A percentile compares a stretch with the other conserved stretches of the same genome.
phyloP scores from a whole-genome alignment of 2,113 vertebrate species.

The Erythrocercus mccallii region DNA sequence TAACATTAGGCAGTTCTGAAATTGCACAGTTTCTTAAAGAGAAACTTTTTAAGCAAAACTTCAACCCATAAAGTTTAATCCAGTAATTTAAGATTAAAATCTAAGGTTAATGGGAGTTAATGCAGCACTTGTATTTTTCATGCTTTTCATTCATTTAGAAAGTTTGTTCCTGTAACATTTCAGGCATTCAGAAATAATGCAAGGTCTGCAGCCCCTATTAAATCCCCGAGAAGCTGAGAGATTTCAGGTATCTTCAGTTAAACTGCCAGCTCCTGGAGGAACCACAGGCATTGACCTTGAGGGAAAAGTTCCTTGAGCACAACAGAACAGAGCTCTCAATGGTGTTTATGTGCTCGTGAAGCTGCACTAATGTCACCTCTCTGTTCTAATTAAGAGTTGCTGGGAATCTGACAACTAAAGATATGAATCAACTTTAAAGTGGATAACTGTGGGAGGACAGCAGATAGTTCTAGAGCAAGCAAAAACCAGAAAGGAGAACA shows the following conservation, averaged over 20 bases:
- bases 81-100: background rate
- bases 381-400: slow-evolving; percentile 62
- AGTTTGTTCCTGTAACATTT: background rate
- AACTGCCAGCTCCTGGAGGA: background rate
- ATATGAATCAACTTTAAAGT: slow-evolving; percentile 66
- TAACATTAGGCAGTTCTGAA: background rate
- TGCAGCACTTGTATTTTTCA: background rate
- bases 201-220: background rate
- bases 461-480: slow-evolving; percentile 38
- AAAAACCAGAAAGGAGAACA: background rate
- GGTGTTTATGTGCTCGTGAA: background rate
- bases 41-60: background rate
- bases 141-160: background rate
- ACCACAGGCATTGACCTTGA: slow-evolving; percentile 38
- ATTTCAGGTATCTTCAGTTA: background rate
- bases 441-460: slow-evolving; percentile 11
- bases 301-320: background rate
- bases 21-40: background rate
- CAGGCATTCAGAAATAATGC: background rate
- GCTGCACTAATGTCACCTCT: slow-evolving; percentile 32
- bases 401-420: slow-evolving; percentile 64
- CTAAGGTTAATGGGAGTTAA: background rate
- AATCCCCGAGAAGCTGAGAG: background rate
- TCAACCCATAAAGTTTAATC: background rate
- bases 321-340: background rate